Base-by-base conservation (phyloP, 2,113 vertebrate genomes). In the Triplophysa tibetana region DNA sequence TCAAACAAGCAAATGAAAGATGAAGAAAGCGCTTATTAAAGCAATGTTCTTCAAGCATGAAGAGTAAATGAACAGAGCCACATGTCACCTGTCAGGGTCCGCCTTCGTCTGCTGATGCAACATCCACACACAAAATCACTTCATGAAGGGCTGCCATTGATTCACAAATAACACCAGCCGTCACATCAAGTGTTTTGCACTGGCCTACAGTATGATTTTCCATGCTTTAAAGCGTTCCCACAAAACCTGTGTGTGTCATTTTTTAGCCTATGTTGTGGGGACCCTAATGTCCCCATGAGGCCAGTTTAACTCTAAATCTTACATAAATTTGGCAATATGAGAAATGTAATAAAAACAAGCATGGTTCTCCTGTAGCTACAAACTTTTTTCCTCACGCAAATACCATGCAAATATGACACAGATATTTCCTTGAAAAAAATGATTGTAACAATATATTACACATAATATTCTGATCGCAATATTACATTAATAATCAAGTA, bases 121-220 rank as follows among this genome's bases (percentile, higher is more conserved):
- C 29, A 58, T 19, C 8, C 17, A 61, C 43, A 50, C n/a, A 50
- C 10, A 17, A 10, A 24, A 16, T 6, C 38, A 60, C 58, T 67
- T 62, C 4, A 56, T 82, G 43, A 83, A 83, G 63, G 81, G 64
- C 29, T 56, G 43, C 80, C 65, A 54, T 78, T 80, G 58, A 82
- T 84, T 73, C 70, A 33, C 73, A 70, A 80, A 77, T 86, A 78
- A 77, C 77, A 43, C 24, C 67, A 73, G 77, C 45, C 82, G 10
- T 80, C 64, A 69, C 72, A 77, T 79, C 56, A 77, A 41, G 50
- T 77, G 45, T 82, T 78, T 75, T 74, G 69, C 81, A 54, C 64
- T 65, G 38, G 82, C 79, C 12, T 24, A 72, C 48, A 67, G 81
- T 85, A 75, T 77, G 56, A 64, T 63, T 83, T 82, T 78, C 60